Base-by-base conservation (phyloP, 2,113 vertebrate genomes). In the Neogale vison region DNA sequence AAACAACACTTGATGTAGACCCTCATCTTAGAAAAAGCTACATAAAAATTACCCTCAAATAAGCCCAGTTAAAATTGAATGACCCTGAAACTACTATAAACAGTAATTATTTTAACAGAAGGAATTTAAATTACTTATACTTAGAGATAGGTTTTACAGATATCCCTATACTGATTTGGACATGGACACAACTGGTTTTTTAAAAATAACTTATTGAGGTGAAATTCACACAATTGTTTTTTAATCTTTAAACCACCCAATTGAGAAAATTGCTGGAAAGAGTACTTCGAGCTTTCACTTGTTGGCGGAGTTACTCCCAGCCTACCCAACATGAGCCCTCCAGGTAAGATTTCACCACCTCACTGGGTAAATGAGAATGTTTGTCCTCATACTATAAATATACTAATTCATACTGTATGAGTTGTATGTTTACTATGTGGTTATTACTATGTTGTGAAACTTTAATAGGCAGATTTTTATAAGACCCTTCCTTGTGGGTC, bases 381-480 rank as follows among this genome's bases (percentile, higher is more conserved):
- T 31, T 61, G 83, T 95, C 82, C 67, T 95, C 42, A 7, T n/a
- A 57, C 61, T 74, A 7, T 74, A 88, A 93, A 52, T 85, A 59
- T 42, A 76, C 83, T 83, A 95, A 95, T 74, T 91, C 86, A 77
- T 86, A 13, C 29, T 77, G 1, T 14, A 23, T 7, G 20, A 71
- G 65, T 59, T 10, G 36, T 55, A 57, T 81, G 65, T 74, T 93
- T 72, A 82, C 89, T 85, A 55, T 52, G 79, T 89, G 77, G 57
- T 82, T 96, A 82, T 88, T 88, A 72, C 14, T 24, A 11, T 18
- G 69, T 36, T 55, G 34, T 74, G 57, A 85, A 86, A 90, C 57
- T 36, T 20, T 81, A 96, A 65, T n/a, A 47, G 71, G 65, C 29
- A 67, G 59, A 83, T 82, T 98, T 96, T 97, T 96, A 96, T 42